Evolutionary conservation across 2,113 vertebrate species (phyloP).

Genomic region (Donacobius atricapilla): DNA sequence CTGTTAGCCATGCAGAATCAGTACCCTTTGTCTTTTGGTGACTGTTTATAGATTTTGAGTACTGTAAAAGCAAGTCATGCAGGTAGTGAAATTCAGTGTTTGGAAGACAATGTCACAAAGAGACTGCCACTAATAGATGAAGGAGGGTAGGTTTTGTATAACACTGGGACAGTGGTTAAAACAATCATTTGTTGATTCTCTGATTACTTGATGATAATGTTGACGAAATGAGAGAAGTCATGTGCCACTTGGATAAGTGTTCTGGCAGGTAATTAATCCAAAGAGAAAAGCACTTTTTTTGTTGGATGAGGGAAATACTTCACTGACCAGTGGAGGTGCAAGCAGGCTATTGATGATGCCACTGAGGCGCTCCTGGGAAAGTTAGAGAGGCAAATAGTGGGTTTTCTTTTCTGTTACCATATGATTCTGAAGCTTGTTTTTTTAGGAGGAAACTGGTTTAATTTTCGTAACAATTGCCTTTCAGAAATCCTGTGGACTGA

Average conservation of each 20-base stretch:
- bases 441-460: neutral
- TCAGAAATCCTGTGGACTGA: neutral
- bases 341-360: neutral
- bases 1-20: neutral
- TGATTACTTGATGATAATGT: neutral
- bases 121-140: neutral
- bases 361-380: neutral
- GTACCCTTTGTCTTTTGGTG: neutral
- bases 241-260: neutral
- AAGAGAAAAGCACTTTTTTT: rapidly evolving
- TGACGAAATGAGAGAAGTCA: neutral
- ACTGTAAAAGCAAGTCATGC: neutral
- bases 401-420: neutral
- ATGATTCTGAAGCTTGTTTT: neutral
- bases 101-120: neutral
- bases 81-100: neutral
- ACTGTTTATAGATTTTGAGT: neutral
- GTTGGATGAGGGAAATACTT: neutral
- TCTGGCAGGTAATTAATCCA: neutral
- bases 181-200: neutral
- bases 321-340: neutral
- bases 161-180: neutral
- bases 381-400: neutral
- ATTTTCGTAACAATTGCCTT: neutral
- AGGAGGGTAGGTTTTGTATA: neutral